These are phyloP conservation scores for Microvelia longipes DNA, from an alignment of 1,140 invertebrate species.

Conservation along the genomic window DNA sequence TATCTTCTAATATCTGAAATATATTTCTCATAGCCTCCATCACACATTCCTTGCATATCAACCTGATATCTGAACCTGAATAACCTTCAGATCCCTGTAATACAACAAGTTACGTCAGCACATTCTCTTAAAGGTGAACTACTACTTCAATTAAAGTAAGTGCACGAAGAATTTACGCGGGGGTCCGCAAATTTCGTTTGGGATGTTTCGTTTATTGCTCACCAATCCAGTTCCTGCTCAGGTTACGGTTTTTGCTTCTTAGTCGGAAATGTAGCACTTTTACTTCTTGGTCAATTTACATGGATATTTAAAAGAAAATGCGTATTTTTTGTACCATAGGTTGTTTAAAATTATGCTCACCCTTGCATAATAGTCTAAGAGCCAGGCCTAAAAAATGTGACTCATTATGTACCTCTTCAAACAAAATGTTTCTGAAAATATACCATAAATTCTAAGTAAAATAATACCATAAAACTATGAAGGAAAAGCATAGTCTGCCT, in stretches of 20 bases:
- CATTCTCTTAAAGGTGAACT: background rate
- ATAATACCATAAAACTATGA: no score
- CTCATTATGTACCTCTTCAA: no score
- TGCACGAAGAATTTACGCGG: background rate
- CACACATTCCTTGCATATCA: conserved; percentile 74
- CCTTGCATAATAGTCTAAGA: no score
- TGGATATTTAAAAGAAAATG: no score
- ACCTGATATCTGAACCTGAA: conserved; percentile 73
- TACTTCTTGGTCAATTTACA: background rate
- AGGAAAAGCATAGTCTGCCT: no score
- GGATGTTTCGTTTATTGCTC: background rate
- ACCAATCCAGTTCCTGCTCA: background rate
- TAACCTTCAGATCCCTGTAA: conserved; percentile 54
- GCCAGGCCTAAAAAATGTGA: no score
- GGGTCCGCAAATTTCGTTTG: background rate
- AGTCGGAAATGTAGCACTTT: background rate
- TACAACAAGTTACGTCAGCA: conserved; percentile 7
- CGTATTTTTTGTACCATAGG: no score
- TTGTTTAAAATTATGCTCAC: no score
- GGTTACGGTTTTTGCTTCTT: background rate
- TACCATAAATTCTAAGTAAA: no score
- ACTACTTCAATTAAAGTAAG: background rate
- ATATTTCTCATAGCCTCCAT: conserved; percentile 39
- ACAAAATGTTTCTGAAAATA: no score
- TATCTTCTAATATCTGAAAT: conserved; percentile 19